Conservation (phyloP, 2,113 vertebrate species). For the Neogale vison region DNA sequence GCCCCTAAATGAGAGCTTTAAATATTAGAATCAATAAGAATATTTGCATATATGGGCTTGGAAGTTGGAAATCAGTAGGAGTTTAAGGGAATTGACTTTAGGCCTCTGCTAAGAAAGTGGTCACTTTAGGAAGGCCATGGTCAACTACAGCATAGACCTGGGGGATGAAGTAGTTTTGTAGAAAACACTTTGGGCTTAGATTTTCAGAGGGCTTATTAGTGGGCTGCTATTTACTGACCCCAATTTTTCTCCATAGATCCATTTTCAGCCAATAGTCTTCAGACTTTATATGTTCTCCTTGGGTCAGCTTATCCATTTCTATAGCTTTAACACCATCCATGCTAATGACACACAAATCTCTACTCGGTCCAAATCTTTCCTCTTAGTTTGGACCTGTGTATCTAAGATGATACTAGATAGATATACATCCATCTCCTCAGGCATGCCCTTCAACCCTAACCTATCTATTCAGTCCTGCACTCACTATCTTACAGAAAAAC, state of each 20-base stretch:
- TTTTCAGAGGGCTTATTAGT: not conserved
- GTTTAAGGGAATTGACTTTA: not conserved
- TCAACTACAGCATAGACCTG: not conserved
- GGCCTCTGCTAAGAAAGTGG: not conserved
- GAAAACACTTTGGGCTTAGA: not conserved
- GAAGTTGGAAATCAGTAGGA: not conserved
- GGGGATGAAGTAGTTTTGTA: not conserved
- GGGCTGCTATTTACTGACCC: not conserved
- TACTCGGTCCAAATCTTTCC: not conserved
- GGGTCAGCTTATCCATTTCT: not conserved
- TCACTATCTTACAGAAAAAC: not conserved
- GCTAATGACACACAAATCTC: not conserved
- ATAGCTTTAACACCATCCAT: not conserved
- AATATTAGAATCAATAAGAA: not conserved
- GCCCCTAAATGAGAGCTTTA: not conserved
- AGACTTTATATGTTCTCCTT: not conserved
- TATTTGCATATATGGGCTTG: not conserved
- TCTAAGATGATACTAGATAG: not conserved
- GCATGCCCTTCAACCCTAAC: not conserved
- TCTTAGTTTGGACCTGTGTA: not conserved
- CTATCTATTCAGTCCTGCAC: not conserved
- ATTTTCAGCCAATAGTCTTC: not conserved
- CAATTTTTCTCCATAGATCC: not conserved
- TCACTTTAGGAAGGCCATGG: not conserved
- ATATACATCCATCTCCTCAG: not conserved